Evolutionary conservation across 2,888 invertebrate genomes (phyloP).

Genomic region (Agrotis exclamationis): DNA sequence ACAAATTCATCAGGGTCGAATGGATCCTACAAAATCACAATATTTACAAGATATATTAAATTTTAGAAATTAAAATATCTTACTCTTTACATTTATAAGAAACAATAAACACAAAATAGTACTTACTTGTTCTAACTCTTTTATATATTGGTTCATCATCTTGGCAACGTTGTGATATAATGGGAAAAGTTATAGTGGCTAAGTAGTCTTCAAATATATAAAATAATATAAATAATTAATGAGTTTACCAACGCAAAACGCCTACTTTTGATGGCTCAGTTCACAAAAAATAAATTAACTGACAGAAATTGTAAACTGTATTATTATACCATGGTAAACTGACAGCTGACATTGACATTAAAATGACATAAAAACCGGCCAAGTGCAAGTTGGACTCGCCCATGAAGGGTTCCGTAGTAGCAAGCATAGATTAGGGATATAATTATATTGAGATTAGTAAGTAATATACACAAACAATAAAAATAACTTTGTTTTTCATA

Average conservation of each 20-base stretch:
- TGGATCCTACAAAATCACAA: constrained; percentile 93
- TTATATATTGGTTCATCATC: constrained; percentile 97
- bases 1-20: constrained; percentile 99
- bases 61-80: background rate
- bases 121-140: constrained; percentile 95
- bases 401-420: no score
- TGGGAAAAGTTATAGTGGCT: background rate
- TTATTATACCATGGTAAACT: no score
- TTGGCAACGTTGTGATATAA: constrained; percentile 77
- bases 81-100: background rate
- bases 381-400: no score
- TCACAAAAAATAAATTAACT: background rate
- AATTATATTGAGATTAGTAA: no score
- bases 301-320: no score
- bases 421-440: no score
- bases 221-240: background rate
- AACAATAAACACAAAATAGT: constrained; percentile 17
- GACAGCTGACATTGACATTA: constrained; percentile 1
- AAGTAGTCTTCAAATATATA: background rate
- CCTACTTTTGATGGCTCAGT: constrained; percentile 26
- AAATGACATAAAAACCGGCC: no score
- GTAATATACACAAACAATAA: no score
- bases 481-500: no score
- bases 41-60: background rate
- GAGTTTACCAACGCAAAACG: constrained; percentile 27